Conservation (phyloP, 2,888 invertebrate genomes). For the Lissonota sp. region DNA sequence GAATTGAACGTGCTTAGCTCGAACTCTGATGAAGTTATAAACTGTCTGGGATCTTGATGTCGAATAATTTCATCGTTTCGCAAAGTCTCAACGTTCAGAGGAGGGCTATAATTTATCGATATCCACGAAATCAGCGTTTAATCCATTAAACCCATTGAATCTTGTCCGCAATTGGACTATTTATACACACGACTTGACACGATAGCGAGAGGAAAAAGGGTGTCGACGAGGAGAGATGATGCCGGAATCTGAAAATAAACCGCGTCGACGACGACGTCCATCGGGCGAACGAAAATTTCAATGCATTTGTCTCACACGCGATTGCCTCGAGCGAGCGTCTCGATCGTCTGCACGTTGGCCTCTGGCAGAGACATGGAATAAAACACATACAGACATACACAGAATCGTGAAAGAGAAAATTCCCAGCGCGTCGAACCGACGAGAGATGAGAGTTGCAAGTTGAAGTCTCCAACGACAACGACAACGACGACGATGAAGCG, state of each 20-base stretch:
- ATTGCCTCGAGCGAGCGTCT: constrained; percentile 27
- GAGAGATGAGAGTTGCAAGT: constrained; percentile 51
- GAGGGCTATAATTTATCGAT: not conserved
- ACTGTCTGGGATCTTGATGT: too few relatives aligned
- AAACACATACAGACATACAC: constrained; percentile 16
- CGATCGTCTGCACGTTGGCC: constrained; percentile 10
- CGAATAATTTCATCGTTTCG: too few relatives aligned
- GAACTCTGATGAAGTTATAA: too few relatives aligned
- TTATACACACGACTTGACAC: not conserved
- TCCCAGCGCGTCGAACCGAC: constrained; percentile 47
- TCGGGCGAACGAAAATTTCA: constrained; percentile 32
- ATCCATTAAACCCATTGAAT: not conserved
- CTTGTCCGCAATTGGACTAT: constrained; percentile 28
- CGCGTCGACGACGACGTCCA: constrained; percentile 23
- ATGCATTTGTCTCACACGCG: constrained; percentile 34
- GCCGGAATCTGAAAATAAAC: constrained; percentile 50
- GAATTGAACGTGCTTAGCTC: too few relatives aligned
- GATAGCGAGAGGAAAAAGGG: not conserved
- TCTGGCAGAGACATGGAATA: constrained; percentile 38
- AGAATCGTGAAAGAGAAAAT: constrained; percentile 20
- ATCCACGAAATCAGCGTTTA: not conserved
- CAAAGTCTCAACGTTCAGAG: not conserved
- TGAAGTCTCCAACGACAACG: constrained; percentile 37
- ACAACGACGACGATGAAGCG: constrained; percentile 47
- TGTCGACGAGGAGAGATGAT: constrained; percentile 14